Evolutionary conservation across 2,888 invertebrate species (phyloP), one percentile per base, ranked within the genome.

Genomic region (Ellobium chinense): DNA sequence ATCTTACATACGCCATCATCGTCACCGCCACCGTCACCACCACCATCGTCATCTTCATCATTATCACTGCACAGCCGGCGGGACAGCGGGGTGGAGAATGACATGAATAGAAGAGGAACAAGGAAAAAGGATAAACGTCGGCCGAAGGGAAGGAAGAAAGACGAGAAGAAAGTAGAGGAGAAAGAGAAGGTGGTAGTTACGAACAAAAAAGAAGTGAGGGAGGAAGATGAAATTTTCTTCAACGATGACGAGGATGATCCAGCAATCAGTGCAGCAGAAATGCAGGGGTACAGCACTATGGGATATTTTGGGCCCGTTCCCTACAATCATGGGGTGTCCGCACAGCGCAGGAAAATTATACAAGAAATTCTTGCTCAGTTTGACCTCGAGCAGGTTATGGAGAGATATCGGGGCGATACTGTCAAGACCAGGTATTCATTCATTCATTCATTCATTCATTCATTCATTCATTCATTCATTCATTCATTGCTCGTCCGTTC

Each of bases 321-420:
- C 29, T 12, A 46, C 2, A 29, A 56, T 4, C 24, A 46, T 3
- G 7, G 36, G 34, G 12, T 77, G 36, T 68, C 68, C 27, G 27
- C 58, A 0, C 36, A 29, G 1, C 58, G 68, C 24, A 58, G 58
- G n/a, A 78, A 70, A 27, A n/a, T 78, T 29, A 54, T 78, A 29
- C 69, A 46, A 24, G 70, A 78, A n/a, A 46, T 78, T 62, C 39
- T 78, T 27, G 62, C 62, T 9, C 21, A 27, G 29, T 78, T 78
- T 54, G 70, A 78, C 27, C 46, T 78, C 29, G 78, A 78, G 34
- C 9, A 62, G n/a, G 78, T 78, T 14, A 78, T 78, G 78, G 62
- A 70, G 14, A 60, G 78, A 60, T 78, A 70, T n/a, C 37, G 78
- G 27, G 78, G 78, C n/a, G 62, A 69, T 24, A 78, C 39, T 12